A percentile compares a stretch with the other conserved stretches of the same genome.
Conservation (phyloP, 2,797 vertebrate genomes). For the Thamnophis elegans region DNA sequence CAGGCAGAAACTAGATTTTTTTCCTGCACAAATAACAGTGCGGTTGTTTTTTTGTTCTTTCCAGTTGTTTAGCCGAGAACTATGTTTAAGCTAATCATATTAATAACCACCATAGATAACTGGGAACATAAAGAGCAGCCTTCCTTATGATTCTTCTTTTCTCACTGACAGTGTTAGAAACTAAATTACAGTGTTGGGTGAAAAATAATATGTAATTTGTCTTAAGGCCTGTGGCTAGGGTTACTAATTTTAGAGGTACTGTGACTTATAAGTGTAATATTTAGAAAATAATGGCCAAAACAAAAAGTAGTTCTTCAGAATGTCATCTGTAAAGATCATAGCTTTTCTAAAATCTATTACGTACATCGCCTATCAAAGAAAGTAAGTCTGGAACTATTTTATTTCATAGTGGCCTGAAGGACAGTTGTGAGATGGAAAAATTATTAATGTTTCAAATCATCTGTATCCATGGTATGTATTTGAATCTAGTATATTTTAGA, state of each 20-base stretch:
- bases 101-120: constrained; percentile 25
- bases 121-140: constrained; percentile 26
- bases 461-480: not conserved
- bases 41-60: constrained; percentile 5
- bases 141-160: not conserved
- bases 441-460: not conserved
- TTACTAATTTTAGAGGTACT: not conserved
- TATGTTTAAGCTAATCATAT: constrained; percentile 41
- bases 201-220: not conserved
- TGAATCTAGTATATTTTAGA: not conserved
- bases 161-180: constrained; percentile 10
- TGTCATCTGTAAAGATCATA: constrained; percentile 20
- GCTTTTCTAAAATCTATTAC: constrained; percentile 8
- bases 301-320: not conserved
- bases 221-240: not conserved
- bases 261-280: not conserved
- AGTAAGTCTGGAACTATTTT: not conserved
- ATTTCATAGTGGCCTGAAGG: not conserved
- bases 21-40: not conserved
- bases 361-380: constrained; percentile 2
- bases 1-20: not conserved
- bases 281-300: constrained; percentile 7
- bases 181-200: constrained; percentile 21
- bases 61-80: constrained; percentile 19
- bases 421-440: not conserved